Evolutionary conservation across 2,797 vertebrate genomes (phyloP).

Genomic region (Halcyon badia): DNA sequence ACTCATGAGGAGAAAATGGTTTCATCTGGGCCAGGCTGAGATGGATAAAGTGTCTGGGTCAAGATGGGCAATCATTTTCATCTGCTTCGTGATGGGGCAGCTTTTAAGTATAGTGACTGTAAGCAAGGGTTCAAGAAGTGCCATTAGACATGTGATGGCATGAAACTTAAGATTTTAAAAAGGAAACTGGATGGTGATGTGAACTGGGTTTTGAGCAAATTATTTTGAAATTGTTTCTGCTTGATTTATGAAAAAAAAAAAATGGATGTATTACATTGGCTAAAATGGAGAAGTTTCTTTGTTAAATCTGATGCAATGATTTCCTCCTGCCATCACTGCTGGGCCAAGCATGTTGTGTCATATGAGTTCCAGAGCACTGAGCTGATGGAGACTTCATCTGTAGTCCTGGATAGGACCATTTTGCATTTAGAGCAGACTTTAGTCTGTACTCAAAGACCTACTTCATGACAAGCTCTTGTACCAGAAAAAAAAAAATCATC

Average conservation of each 20-base stretch:
- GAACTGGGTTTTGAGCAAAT: background rate
- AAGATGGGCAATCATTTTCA: accelerated
- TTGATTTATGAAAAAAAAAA: background rate
- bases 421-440: background rate
- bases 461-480: background rate
- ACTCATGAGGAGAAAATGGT: background rate
- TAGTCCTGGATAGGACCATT: background rate
- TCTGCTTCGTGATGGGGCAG: accelerated
- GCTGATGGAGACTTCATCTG: background rate
- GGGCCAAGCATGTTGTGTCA: background rate
- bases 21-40: background rate
- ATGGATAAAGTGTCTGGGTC: background rate
- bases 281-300: background rate
- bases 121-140: background rate
- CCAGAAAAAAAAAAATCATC: background rate
- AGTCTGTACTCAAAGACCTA: background rate
- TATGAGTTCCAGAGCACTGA: accelerated
- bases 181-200: background rate
- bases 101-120: background rate
- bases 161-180: background rate
- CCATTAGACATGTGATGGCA: background rate
- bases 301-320: background rate
- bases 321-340: background rate
- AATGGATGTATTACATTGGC: background rate
- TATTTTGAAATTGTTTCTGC: background rate